Evolutionary conservation across 2,888 invertebrate genomes (phyloP), one percentile per base, ranked within the genome.

Genomic region (Agrotis exclamationis): DNA sequence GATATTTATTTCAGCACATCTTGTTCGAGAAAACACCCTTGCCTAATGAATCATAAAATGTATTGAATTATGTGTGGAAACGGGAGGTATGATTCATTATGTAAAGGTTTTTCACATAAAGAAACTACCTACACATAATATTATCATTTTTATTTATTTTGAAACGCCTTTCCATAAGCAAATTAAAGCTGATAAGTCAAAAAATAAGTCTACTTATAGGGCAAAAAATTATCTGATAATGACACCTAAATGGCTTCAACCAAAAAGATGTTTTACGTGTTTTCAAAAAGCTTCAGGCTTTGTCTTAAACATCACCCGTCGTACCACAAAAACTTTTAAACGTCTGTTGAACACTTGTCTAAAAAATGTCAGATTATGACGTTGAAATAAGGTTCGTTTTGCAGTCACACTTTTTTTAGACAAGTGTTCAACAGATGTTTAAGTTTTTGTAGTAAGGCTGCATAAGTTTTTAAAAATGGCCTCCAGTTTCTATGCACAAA

Each of bases 21-120:
- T 39, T 16, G n/a, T 5, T 65, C 18, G 22, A 33, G n/a, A 45
- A 14, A n/a, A 20, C 16, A 45, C 24, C 18, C 14, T 74, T 33
- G n/a, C 5, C 16, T 50, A 45, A 45, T 63, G 33, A 63, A 18
- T 64, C 11, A 64, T 47, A 22, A 59, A 70, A 20, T 20, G 48
- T 3, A 70, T 50, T 22, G 11, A n/a, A 73, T 48, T 44, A 73
- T 47, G 22, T 33, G 9, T 18, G 20, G n/a, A n/a, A n/a, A n/a
- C n/a, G n/a, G 14, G n/a, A 5, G 54, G 54, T 11, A 28, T 16
- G 28, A 28, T 28, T 28, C 28, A 28, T 28, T 5, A 28, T 28
- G 3, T 3, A 28, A 28, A 28, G 6, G 28, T 5, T 3, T 28
- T 28, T 28, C 6, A 28, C 28, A 28, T 28, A 28, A 28, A 28